Base-by-base conservation (phyloP, 2,888 invertebrate genomes). In the Phengaris alcon region DNA sequence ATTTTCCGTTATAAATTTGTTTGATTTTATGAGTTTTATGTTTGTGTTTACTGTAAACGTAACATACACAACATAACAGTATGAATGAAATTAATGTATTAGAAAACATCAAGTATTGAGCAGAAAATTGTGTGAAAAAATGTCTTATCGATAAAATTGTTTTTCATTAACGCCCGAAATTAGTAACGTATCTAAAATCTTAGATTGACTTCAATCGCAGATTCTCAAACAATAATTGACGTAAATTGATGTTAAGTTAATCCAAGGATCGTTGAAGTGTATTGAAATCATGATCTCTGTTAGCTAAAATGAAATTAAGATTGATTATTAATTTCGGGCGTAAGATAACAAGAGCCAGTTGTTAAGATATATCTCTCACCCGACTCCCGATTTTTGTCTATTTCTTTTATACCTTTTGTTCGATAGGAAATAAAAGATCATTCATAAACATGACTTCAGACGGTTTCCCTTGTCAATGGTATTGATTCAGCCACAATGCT, bases 391-490 rank as follows among this genome's bases (percentile, higher is more conserved):
- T 59, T 59, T 57, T 15, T 9, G 57, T 57, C 57, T n/a, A 57
- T 57, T 15, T 59, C 59, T 59, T 59, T 59, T 59, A 59, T 59
- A 10, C 57, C 7, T 22, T 48, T 7, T 48, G 1, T 48, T 48
- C 8, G 0, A 48, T 48, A 48, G 48, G 48, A 48, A 22, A 59
- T 59, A 59, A 59, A 22, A 22, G 59, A 59, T 22, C 59, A 59
- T 59, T 59, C 22, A 59, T 59, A 59, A 59, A 59, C 59, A 59
- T 59, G 59, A 59, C 22, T 10, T 22, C 22, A 59, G 59, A 59
- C 22, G 59, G 22, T 59, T 59, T 22, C 59, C 59, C 22, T 22
- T 59, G 59, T 59, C 59, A 59, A 10, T 22, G 9, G 22, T 59
- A 59, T 59, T 59, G 15, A 59, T 22, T 59, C 59, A 22, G 10